phyloP scores from a whole-genome alignment of 2,113 vertebrate genomes.

The Phrynosoma platyrhinos region DNA sequence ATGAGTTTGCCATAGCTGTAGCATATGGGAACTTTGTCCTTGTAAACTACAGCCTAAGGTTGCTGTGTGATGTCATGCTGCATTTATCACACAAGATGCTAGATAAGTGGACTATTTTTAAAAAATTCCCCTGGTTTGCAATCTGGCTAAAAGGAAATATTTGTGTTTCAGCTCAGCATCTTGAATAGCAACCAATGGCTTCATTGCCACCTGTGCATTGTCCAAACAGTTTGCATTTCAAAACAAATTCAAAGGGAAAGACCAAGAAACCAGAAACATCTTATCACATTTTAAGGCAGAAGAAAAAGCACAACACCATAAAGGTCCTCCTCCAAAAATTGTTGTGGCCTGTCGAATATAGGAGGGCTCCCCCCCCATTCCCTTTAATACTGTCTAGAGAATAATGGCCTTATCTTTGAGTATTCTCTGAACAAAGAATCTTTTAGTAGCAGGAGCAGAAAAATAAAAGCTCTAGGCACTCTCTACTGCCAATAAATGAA shows the following conservation, averaged over 20 bases:
- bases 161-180: background rate
- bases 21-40: background rate
- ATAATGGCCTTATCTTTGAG: constrained; percentile 1
- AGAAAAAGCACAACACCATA: background rate
- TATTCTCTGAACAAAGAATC: constrained; percentile 33
- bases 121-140: background rate
- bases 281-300: background rate
- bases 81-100: background rate
- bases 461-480: background rate
- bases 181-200: background rate
- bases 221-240: background rate
- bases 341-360: background rate
- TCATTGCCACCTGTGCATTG: background rate
- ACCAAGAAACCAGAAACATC: fast-evolving
- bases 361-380: background rate
- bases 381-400: constrained; percentile 11
- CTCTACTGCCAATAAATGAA: background rate
- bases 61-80: background rate
- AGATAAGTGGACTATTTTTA: background rate
- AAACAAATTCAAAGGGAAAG: background rate
- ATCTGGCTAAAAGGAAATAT: background rate
- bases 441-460: constrained; percentile 28
- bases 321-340: background rate
- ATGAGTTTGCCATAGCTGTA: constrained; percentile 1
- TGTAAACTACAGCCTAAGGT: background rate